Percentiles rank a stretch among this genome's conserved stretches.
phyloP scores from a whole-genome alignment of 2,888 invertebrate species.

The Xylota segnis region DNA sequence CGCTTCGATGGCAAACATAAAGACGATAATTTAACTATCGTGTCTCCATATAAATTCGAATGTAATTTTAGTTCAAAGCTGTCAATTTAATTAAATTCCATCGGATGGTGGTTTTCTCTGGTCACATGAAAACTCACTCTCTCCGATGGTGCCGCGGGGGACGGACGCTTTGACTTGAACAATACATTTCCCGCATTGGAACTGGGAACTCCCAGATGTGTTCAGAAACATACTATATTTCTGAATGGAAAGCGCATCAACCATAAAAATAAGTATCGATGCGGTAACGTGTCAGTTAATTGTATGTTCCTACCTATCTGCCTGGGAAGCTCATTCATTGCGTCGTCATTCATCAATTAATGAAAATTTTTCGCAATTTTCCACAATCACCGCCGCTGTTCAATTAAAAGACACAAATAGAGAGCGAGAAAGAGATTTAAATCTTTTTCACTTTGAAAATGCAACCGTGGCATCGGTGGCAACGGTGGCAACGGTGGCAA shows the following conservation, averaged over 20 bases:
- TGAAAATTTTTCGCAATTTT: slow-evolving; percentile 44
- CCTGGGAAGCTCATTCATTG: slow-evolving; percentile 71
- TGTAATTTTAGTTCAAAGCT: slow-evolving; percentile 47
- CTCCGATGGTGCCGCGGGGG: background rate
- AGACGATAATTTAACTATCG: slow-evolving; percentile 30
- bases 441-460: slow-evolving; percentile 47
- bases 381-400: background rate
- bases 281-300: slow-evolving; percentile 72
- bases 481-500: too few relatives aligned
- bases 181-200: slow-evolving; percentile 40
- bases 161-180: slow-evolving; percentile 5
- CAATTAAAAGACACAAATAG: slow-evolving; percentile 8
- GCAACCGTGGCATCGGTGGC: background rate
- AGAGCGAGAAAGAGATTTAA: slow-evolving; percentile 32
- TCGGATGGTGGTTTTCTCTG: slow-evolving; percentile 33
- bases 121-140: slow-evolving; percentile 51
- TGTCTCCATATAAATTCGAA: slow-evolving; percentile 36
- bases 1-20: slow-evolving; percentile 22
- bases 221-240: slow-evolving; percentile 18
- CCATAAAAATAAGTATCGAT: slow-evolving; percentile 70
- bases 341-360: slow-evolving; percentile 68
- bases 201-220: background rate
- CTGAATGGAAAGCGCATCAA: slow-evolving; percentile 64
- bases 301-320: slow-evolving; percentile 49
- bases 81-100: slow-evolving; percentile 71